Base-by-base conservation (phyloP, 2,113 vertebrate genomes). In the Anthoscopus minutus region DNA sequence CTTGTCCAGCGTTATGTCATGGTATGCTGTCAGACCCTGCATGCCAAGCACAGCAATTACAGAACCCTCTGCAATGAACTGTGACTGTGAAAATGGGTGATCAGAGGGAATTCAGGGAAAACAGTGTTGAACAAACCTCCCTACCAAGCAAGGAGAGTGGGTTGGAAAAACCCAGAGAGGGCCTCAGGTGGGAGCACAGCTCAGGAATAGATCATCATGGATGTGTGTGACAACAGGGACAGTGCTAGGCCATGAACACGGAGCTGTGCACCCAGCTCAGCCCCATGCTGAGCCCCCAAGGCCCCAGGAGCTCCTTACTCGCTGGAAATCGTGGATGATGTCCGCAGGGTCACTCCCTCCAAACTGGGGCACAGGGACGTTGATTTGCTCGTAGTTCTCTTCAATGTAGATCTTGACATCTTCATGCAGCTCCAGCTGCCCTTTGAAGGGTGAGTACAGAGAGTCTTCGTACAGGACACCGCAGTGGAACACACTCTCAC, bases 251-350 rank as follows among this genome's bases (percentile, higher is more conserved):
- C 38, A 15, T 1, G 9, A 80, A 19, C 40, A 45, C 7, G 0
- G 2, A 28, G 24, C 22, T 40, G 30, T 25, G 23, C 40, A 54
- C 15, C 22, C 61, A 44, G 45, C 56, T 76, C 62, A 51, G 47
- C 72, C 40, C 67, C 7, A 0, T 1, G 13, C 54, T 27, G 21
- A 3, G 4, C n/a, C n/a, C 64, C 13, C 20, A 23, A 58, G 25
- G 24, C 35, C 15, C 69, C 80, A 7, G 33, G 35, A 61, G 9
- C 15, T 92, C 62, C 98, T 98, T 97, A 99, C 99, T 96, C 97
- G 97, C 96, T 99, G 98, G 97, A 99, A 99, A 93, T 99, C 99
- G 0, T 99, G 99, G 96, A 99, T 99, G 77, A 99, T 99, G 77
- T 99, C 98, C 0, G 99, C 99, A 4, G 99, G 98, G 95, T 99